Conservation (phyloP, 2,888 invertebrate species). For the Metallyticus violacea region DNA sequence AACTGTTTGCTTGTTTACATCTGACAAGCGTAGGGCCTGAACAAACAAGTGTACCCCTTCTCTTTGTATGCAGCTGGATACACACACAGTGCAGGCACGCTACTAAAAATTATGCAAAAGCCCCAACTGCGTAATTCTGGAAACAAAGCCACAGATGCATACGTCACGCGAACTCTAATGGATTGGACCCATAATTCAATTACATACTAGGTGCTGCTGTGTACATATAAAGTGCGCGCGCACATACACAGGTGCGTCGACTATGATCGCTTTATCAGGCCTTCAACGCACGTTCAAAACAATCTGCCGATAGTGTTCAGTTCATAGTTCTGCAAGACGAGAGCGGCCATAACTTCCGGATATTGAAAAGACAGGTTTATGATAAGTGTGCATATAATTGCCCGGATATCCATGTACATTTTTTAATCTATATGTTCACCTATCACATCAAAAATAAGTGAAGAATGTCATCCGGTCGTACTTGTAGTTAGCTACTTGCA, state of each 20-base stretch:
- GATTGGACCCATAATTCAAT: conserved; percentile 7
- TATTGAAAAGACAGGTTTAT: no score
- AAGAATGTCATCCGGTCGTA: no score
- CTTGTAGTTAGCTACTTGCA: no score
- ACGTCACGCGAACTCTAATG: neutral
- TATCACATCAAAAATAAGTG: no score
- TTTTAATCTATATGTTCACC: no score
- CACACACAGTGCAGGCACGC: neutral
- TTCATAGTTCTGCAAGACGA: no score
- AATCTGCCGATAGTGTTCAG: neutral
- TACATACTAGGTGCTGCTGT: neutral
- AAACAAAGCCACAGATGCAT: neutral
- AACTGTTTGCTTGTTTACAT: neutral
- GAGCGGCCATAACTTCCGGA: no score
- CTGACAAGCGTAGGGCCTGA: neutral
- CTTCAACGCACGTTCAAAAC: neutral
- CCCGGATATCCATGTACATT: no score
- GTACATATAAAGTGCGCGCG: neutral
- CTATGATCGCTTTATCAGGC: neutral
- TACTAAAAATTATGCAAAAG: neutral
- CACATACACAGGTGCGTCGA: neutral
- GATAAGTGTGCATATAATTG: no score
- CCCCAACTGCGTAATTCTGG: neutral
- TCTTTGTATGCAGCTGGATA: neutral
- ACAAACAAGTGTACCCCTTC: neutral